phyloP scores from a whole-genome alignment of 2,113 vertebrate species.

The Brevimyrus niger region DNA sequence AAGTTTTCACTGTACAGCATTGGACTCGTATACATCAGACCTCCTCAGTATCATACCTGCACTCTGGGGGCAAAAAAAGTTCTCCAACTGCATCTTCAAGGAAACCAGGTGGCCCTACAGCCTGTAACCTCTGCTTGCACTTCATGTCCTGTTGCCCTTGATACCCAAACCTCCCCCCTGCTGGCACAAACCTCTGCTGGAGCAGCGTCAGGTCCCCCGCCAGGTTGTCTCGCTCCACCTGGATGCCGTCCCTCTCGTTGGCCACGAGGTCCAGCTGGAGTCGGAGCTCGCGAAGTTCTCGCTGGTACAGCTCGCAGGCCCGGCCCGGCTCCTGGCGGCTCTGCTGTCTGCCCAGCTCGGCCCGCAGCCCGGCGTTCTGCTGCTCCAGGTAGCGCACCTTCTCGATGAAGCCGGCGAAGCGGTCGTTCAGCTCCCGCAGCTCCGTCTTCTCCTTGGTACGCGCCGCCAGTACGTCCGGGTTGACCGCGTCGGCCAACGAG shows the following conservation, averaged over 20 bases:
- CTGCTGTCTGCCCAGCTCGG: slow-evolving; percentile 77
- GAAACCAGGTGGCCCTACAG: neutral
- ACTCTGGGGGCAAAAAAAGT: neutral
- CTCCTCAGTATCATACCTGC: slow-evolving; percentile 1
- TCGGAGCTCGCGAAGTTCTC: slow-evolving; percentile 79
- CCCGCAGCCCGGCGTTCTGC: slow-evolving; percentile 74
- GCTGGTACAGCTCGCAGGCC: slow-evolving; percentile 74
- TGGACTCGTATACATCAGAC: neutral
- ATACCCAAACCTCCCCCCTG: neutral
- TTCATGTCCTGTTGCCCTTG: slow-evolving; percentile 26
- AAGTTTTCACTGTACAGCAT: neutral
- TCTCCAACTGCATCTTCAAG: neutral
- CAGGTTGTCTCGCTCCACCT: slow-evolving; percentile 82
- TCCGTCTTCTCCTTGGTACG: slow-evolving; percentile 86
- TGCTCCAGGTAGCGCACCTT: slow-evolving; percentile 88
- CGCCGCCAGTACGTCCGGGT: slow-evolving; percentile 81
- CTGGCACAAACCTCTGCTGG: slow-evolving; percentile 71
- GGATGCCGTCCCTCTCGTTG: slow-evolving; percentile 79
- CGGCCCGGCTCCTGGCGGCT: slow-evolving; percentile 74
- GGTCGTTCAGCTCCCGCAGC: slow-evolving; percentile 87
- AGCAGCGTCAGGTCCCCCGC: slow-evolving; percentile 71
- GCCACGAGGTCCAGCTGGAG: slow-evolving; percentile 72
- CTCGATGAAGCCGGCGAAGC: slow-evolving; percentile 90
- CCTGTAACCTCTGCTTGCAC: slow-evolving; percentile 24
- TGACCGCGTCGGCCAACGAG: slow-evolving; percentile 74